phyloP scores from a whole-genome alignment of 2,888 invertebrate genomes.

The Escarpia spicata region DNA sequence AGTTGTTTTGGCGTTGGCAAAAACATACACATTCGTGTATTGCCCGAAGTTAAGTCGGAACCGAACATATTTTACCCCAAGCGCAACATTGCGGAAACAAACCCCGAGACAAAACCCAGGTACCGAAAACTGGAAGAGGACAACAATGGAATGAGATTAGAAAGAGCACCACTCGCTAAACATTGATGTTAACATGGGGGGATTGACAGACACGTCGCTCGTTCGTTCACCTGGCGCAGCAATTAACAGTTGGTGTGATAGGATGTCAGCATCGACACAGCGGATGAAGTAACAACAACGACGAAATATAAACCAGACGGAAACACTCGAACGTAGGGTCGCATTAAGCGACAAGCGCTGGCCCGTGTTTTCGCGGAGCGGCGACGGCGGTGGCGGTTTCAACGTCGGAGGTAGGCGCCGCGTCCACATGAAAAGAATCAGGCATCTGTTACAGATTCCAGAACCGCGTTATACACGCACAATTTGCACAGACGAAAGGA shows the following conservation, averaged over 20 bases:
- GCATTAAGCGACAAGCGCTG: background rate
- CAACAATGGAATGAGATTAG: background rate
- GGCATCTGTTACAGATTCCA: constrained; percentile 9
- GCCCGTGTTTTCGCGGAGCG: background rate
- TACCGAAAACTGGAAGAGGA: background rate
- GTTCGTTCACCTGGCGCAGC: background rate
- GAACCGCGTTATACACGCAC: constrained; percentile 12
- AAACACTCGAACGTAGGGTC: background rate
- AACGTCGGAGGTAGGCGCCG: background rate
- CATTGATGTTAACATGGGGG: background rate
- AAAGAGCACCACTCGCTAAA: background rate
- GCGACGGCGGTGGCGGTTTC: background rate
- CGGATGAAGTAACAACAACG: background rate
- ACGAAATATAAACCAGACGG: constrained; percentile 13
- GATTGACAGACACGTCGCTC: background rate
- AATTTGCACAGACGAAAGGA: constrained; percentile 6
- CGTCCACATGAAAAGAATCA: background rate
- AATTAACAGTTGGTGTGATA: background rate
- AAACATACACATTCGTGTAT: background rate
- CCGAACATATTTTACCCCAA: too few species aligned
- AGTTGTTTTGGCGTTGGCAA: background rate
- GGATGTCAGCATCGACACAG: background rate
- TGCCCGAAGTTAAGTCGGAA: background rate
- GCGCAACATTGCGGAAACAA: too few species aligned
- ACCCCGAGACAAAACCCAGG: background rate